A percentile compares a stretch with the other conserved stretches of the same genome.
phyloP scores from a whole-genome alignment of 2,113 vertebrate species.

The Nothoprocta pentlandii region DNA sequence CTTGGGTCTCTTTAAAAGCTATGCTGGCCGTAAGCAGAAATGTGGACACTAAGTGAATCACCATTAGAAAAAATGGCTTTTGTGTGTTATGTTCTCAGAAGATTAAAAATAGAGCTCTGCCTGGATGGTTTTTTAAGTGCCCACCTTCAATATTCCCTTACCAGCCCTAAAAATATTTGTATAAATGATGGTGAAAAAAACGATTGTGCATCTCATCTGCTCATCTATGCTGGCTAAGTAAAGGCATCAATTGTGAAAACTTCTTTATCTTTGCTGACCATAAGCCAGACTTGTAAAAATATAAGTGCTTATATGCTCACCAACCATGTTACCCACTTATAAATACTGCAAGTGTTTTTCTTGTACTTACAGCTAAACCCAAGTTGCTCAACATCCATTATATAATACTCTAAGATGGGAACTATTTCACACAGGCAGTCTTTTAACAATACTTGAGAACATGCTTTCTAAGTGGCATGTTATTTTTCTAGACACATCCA shows the following conservation, averaged over 20 bases:
- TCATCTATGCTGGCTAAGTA: neutral
- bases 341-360: neutral
- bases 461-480: neutral
- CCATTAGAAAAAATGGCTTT: slow-evolving; percentile 17
- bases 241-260: accelerated
- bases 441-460: neutral
- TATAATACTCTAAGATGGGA: neutral
- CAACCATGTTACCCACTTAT: too few species aligned
- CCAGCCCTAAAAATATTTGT: slow-evolving; percentile 28
- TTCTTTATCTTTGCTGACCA: neutral
- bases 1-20: neutral
- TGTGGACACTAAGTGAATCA: neutral
- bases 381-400: neutral
- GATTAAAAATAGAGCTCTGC: slow-evolving; percentile 21
- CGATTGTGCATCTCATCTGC: neutral
- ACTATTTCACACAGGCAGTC: neutral
- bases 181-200: slow-evolving; percentile 25
- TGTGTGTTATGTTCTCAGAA: neutral
- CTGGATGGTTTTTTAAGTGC: slow-evolving; percentile 1
- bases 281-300: neutral
- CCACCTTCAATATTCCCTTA: slow-evolving; percentile 15
- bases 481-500: neutral
- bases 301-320: neutral
- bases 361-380: neutral
- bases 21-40: neutral